Evolutionary conservation across 2,113 vertebrate species (phyloP).

Genomic region (Coryphaenoides rupestris): DNA sequence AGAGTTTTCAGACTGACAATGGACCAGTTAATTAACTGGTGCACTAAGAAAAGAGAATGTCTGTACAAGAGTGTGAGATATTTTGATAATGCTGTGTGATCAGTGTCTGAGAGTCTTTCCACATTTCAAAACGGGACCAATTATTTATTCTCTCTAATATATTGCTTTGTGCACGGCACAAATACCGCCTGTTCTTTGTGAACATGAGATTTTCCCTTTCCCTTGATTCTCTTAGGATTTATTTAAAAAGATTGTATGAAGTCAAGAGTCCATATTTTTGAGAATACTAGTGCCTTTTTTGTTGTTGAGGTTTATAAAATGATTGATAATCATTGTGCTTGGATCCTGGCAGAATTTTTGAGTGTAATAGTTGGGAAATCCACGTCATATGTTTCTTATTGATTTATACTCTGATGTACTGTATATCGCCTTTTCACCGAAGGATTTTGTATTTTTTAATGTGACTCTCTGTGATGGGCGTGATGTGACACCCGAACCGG

Average conservation of each 20-base stretch:
- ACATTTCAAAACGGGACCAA: slow-evolving; percentile 37
- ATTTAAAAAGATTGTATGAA: background rate
- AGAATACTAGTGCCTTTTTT: slow-evolving; percentile 42
- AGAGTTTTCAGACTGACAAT: too few species aligned
- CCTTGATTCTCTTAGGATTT: background rate
- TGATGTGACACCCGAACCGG: too few species aligned
- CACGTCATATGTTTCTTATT: slow-evolving; percentile 27
- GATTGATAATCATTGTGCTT: background rate
- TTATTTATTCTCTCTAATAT: slow-evolving; percentile 46
- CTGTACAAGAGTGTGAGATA: slow-evolving; percentile 15
- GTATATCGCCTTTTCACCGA: slow-evolving; percentile 31
- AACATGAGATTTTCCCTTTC: too few species aligned
- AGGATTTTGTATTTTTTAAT: slow-evolving; percentile 27
- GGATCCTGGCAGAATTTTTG: slow-evolving; percentile 20
- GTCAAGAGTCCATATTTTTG: slow-evolving; percentile 23
- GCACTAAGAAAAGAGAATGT: too few species aligned
- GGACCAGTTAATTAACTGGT: too few species aligned
- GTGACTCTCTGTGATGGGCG: too few species aligned
- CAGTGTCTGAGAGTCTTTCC: slow-evolving; percentile 12
- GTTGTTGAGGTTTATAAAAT: slow-evolving; percentile 26
- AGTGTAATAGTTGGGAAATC: slow-evolving; percentile 30
- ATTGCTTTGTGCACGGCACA: slow-evolving; percentile 4
- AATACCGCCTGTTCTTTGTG: too few species aligned
- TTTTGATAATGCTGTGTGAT: slow-evolving; percentile 26
- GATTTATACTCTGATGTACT: slow-evolving; percentile 48